Base-by-base conservation (phyloP, 2,888 invertebrate species). In the Hyles lineata region DNA sequence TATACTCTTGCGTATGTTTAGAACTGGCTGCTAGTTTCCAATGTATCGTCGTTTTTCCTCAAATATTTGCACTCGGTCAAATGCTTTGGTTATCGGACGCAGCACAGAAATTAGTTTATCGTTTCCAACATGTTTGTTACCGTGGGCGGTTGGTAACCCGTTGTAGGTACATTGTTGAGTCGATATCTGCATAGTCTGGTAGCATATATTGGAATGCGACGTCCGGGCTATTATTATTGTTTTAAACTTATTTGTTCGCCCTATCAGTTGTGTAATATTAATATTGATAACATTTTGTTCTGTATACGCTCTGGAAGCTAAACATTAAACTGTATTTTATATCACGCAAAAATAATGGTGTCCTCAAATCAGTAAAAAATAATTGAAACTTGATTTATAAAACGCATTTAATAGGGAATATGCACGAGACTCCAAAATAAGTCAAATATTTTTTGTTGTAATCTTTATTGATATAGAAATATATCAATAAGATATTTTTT, bases 31-130 rank as follows among this genome's bases (percentile, higher is more conserved):
- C 29, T 62, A 32, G 67, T 23, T 67, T 58, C 63, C 76, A 77
- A 75, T 79, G 79, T 77, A 82, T 75, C 75, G 76, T 72, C 76
- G 75, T 76, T 73, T 91, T 90, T 92, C 92, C 92, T 92, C 91
- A 91, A 77, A 86, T 80, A 77, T 74, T 89, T 87, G 82, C 89
- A 83, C 81, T 90, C 84, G 19, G 74, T 25, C 63, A 73, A 72
- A 74, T 61, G 71, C 75, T 55, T 76, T 81, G 83, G 77, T 84
- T 86, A 78, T 88, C 84, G 74, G 72, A 75, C 74, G 72, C 73
- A 74, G 58, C 76, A 74, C 76, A 78, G 70, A 77, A 83, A 79
- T 74, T 76, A 71, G 72, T 76, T 82, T 79, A 78, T 80, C 78
- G 61, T 29, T 74, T 76, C 67, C 60, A 69, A 73, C 62, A 69